Conservation (phyloP, 2,113 vertebrate genomes). For the Catharus fuscescens region DNA sequence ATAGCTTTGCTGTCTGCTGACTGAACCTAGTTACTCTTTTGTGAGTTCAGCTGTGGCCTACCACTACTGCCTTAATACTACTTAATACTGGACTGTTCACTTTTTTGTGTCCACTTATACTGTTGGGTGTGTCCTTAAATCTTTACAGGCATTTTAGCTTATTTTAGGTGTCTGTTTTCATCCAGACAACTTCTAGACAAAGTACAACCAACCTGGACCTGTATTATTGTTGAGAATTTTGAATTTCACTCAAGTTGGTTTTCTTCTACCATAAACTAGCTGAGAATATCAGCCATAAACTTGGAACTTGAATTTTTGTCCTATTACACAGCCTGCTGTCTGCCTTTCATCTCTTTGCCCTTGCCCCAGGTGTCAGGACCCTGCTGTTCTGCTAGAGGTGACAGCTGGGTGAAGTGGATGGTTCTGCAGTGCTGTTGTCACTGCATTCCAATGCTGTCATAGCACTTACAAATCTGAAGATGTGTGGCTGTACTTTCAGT, state of each 20-base stretch:
- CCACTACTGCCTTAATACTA: background rate
- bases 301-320: background rate
- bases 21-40: background rate
- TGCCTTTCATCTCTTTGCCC: background rate
- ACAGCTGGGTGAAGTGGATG: background rate
- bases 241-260: background rate
- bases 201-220: background rate
- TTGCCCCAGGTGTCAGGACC: background rate
- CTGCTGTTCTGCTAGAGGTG: background rate
- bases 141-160: background rate
- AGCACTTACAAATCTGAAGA: background rate
- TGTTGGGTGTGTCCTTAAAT: background rate
- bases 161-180: background rate
- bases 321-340: background rate
- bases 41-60: background rate
- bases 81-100: background rate
- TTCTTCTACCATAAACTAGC: background rate
- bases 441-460: background rate
- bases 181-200: background rate
- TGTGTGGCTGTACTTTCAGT: background rate
- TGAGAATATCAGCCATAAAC: background rate
- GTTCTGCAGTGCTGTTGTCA: background rate
- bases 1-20: background rate
- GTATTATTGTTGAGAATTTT: background rate
- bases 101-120: background rate